A percentile compares a stretch with the other conserved stretches of the same genome.
phyloP scores from a whole-genome alignment of 2,888 invertebrate genomes.

The Germaria angustata region DNA sequence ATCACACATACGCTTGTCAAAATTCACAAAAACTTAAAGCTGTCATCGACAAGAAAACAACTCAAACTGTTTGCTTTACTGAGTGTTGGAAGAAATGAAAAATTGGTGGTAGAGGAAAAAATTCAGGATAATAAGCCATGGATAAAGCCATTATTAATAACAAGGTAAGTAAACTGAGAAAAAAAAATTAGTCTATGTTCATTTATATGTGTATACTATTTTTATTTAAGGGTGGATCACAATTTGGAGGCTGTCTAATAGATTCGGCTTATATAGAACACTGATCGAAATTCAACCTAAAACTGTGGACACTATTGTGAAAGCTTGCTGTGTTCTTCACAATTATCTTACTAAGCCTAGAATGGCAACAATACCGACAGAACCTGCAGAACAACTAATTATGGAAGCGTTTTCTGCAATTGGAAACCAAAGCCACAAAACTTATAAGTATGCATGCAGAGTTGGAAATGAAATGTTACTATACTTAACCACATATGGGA shows the following conservation, averaged over 20 bases:
- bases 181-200: too few species aligned
- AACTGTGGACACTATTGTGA: too few species aligned
- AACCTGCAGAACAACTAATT: background rate
- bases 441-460: background rate
- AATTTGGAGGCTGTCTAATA: background rate
- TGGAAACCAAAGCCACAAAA: constrained; percentile 13
- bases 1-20: too few species aligned
- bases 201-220: too few species aligned
- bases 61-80: too few species aligned
- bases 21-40: too few species aligned
- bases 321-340: constrained; percentile 3
- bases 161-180: too few species aligned
- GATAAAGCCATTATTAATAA: too few species aligned
- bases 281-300: constrained; percentile 9
- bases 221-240: background rate
- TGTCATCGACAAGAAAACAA: too few species aligned
- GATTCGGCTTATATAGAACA: background rate
- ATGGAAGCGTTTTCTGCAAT: constrained; percentile 26
- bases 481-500: background rate
- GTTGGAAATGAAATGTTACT: background rate
- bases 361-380: background rate
- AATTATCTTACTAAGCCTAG: constrained; percentile 20
- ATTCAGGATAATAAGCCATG: too few species aligned
- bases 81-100: too few species aligned
- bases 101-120: too few species aligned